A percentile compares a stretch with the other conserved stretches of the same genome.
phyloP scores from a whole-genome alignment of 2,888 invertebrate genomes.

The Drosophila vallismaia region DNA sequence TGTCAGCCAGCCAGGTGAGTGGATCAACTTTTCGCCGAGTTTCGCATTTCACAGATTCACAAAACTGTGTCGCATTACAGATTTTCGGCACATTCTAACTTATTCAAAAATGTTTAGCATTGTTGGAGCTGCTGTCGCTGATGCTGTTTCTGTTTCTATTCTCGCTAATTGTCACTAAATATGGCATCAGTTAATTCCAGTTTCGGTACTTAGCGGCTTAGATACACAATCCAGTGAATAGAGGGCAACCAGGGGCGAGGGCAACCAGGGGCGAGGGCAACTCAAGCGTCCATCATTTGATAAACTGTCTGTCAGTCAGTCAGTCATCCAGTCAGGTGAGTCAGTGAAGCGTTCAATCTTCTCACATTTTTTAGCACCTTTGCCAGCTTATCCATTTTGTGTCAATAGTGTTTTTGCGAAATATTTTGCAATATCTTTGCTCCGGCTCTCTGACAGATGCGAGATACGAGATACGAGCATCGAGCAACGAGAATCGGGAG shows the following conservation, averaged over 20 bases:
- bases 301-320: slow-evolving; percentile 40
- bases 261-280: not conserved
- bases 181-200: slow-evolving; percentile 53
- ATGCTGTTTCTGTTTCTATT: slow-evolving; percentile 9
- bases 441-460: slow-evolving; percentile 19
- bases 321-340: slow-evolving; percentile 33
- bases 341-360: slow-evolving; percentile 44
- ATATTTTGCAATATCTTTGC: slow-evolving; percentile 38
- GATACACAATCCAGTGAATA: not conserved
- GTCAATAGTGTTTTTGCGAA: slow-evolving; percentile 45
- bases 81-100: slow-evolving; percentile 33
- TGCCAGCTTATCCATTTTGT: slow-evolving; percentile 41
- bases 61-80: slow-evolving; percentile 53
- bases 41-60: slow-evolving; percentile 28
- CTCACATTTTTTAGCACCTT: slow-evolving; percentile 49
- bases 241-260: not conserved
- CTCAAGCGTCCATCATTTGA: slow-evolving; percentile 39
- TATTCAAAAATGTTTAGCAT: slow-evolving; percentile 19
- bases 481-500: not conserved
- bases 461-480: slow-evolving; percentile 12
- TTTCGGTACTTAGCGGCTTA: slow-evolving; percentile 30
- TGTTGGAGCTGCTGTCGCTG: slow-evolving; percentile 4
- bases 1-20: slow-evolving; percentile 1
- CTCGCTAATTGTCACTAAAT: slow-evolving; percentile 54
- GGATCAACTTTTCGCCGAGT: slow-evolving; percentile 25